Evolutionary conservation across 2,113 vertebrate genomes (phyloP), one percentile per base, ranked within the genome.

Genomic region (Mus pahari): DNA sequence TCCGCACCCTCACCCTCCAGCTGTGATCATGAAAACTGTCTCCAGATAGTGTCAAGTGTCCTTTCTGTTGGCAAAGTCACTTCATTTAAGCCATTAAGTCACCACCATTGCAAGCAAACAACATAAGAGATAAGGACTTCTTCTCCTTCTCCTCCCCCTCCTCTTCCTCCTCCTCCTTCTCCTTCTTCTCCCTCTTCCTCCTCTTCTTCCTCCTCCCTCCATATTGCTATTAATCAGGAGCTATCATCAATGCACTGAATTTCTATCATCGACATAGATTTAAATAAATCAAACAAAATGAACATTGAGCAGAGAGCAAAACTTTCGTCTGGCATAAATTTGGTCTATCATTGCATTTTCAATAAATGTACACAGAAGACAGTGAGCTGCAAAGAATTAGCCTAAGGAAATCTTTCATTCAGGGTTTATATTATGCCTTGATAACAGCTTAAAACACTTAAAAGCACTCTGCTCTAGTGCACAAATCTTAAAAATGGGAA

Each of bases 391-490:
- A 53, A 86, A 60, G 50, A 45, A 86, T 82, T 55, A 92, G 48
- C 26, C 50, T 28, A 88, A 74, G 58, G 48, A 86, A 55, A 81
- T 58, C 66, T 48, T 87, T 53, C n/a, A 3, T 78, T 64, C 36
- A 66, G 75, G 39, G 79, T 82, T 96, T 55, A 22, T 73, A n/a
- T 20, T 66, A 42, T 90, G 58, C 74, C 42, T 94, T 64, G 75
- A 50, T 88, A 68, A 81, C 62, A 88, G 58, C 55, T 64, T n/a
- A 84, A 96, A 86, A 86, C 50, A 11, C 73, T 89, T 50, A 26
- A 50, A 74, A 45, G 9, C 70, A 55, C 48, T 64, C 31, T 42
- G 0, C 70, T 73, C 58, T 93, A 12, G 66, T 60, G 48, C 33
- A n/a, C 33, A 71, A 64, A 36, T 39, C n/a, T 62, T 60, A 62